phyloP scores from a whole-genome alignment of 2,113 vertebrate species.

The Nestor notabilis region DNA sequence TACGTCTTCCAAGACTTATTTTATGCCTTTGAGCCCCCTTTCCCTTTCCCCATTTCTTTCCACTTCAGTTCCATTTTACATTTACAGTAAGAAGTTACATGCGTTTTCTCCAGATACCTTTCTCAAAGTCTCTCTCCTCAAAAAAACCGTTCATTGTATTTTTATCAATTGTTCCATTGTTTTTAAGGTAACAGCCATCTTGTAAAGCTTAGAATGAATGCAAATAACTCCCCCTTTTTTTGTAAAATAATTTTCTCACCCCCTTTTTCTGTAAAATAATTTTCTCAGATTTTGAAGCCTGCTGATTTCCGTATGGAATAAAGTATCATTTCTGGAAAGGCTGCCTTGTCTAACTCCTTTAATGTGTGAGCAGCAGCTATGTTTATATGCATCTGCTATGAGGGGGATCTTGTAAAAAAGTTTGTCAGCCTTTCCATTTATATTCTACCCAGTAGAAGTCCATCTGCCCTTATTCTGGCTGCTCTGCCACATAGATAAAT shows the following conservation, averaged over 20 bases:
- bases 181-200: neutral
- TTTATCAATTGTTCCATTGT: neutral
- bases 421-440: neutral
- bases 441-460: neutral
- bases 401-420: neutral
- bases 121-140: neutral
- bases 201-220: neutral
- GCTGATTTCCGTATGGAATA: neutral
- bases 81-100: neutral
- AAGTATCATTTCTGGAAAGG: neutral
- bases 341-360: neutral
- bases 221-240: neutral
- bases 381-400: neutral
- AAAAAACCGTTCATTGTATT: neutral
- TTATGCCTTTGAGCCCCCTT: neutral
- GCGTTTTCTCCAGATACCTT: neutral
- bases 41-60: neutral
- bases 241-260: neutral
- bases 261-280: neutral
- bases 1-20: neutral
- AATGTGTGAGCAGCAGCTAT: neutral
- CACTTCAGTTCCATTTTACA: neutral
- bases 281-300: neutral
- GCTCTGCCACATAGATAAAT: neutral
- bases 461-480: neutral